Conservation (phyloP, 2,113 vertebrate genomes). For the Patagioenas fasciata region DNA sequence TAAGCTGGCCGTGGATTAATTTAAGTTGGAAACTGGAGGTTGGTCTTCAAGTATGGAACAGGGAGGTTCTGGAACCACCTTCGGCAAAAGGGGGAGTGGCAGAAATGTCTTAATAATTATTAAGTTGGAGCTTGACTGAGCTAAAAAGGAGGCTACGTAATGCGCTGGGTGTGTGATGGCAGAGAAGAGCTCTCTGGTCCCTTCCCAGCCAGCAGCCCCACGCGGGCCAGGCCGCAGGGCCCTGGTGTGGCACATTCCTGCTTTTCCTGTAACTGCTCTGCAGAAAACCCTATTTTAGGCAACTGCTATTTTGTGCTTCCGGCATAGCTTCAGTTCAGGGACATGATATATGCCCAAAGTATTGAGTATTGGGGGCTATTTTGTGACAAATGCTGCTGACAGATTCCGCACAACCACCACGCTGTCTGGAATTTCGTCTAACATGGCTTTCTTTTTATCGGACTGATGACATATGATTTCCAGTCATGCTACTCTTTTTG, state of each 20-base stretch:
- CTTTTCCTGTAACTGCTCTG: not conserved
- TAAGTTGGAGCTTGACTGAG: not conserved
- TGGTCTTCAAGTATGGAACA: not conserved
- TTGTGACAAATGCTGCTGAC: not conserved
- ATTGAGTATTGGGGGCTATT: not conserved
- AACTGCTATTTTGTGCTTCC: not conserved
- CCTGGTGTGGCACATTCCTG: not conserved
- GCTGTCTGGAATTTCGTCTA: not conserved
- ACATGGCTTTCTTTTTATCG: not conserved
- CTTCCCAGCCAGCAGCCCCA: not conserved
- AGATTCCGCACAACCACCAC: not conserved
- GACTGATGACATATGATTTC: not conserved
- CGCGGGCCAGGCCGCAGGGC: not conserved
- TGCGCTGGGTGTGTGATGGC: not conserved
- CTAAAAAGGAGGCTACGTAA: not conserved
- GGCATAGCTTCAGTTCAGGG: not conserved
- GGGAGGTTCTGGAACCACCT: conserved; percentile 10
- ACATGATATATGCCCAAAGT: not conserved
- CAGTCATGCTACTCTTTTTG: not conserved
- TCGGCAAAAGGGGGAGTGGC: not conserved
- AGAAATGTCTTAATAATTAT: conserved; percentile 2
- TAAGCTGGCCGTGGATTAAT: conserved; percentile 2
- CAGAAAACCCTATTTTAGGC: conserved; percentile 11
- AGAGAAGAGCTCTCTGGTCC: not conserved
- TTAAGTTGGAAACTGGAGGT: conserved; percentile 24